Percentiles rank a stretch among this genome's conserved stretches.
Evolutionary conservation across 2,888 invertebrate genomes (phyloP).

Genomic region (Pollenia amentaria): DNA sequence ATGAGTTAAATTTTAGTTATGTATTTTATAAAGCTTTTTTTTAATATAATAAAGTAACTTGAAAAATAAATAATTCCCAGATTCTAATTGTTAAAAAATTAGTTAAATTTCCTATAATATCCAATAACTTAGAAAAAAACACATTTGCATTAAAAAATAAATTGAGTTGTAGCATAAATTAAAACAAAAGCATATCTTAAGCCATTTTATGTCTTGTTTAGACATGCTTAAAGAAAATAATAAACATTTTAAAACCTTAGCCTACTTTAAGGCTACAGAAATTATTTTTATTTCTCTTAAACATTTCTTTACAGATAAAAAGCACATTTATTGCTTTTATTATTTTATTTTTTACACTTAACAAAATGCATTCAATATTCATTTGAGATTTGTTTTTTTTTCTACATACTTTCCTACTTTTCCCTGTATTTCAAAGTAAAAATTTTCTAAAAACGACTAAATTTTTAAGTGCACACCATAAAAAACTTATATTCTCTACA

Average conservation of each 20-base stretch:
- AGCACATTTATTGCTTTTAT: slow-evolving; percentile 26
- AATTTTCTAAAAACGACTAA: neutral
- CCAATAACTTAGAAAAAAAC: too few relatives aligned
- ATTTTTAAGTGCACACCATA: slow-evolving; percentile 10
- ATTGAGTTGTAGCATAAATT: neutral
- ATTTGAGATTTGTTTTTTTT: neutral
- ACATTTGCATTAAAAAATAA: neutral
- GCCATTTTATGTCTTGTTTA: neutral
- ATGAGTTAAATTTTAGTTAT: too few relatives aligned
- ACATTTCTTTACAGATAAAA: neutral
- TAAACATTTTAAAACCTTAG: neutral
- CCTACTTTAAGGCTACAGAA: slow-evolving; percentile 9
- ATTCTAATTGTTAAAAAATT: too few relatives aligned
- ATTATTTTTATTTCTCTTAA: slow-evolving; percentile 7
- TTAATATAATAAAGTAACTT: too few relatives aligned
- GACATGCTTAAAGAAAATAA: neutral
- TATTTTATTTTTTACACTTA: neutral
- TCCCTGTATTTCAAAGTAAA: neutral
- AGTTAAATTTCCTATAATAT: too few relatives aligned
- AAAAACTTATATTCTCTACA: slow-evolving; percentile 12
- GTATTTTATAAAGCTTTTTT: too few relatives aligned
- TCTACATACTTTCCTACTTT: neutral
- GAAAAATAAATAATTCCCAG: too few relatives aligned
- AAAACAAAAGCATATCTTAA: neutral
- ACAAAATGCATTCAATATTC: slow-evolving; percentile 17